Evolutionary conservation across 1,140 invertebrate species (phyloP).

Genomic region (Dendrolimus punctatus): DNA sequence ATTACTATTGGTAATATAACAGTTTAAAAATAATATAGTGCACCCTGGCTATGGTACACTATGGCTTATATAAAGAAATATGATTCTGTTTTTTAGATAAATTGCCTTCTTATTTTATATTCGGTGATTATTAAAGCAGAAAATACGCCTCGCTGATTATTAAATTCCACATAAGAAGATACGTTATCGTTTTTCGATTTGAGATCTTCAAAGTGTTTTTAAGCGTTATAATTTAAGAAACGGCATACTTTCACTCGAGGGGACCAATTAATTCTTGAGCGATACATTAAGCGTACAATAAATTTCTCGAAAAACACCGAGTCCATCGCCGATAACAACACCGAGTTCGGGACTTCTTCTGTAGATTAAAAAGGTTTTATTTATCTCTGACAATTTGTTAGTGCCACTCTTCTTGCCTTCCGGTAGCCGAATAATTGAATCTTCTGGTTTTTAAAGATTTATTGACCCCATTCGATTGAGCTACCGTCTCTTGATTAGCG

Average conservation of each 20-base stretch:
- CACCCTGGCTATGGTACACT: no score
- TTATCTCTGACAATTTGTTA: slow-evolving; percentile 70
- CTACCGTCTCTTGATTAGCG: slow-evolving; percentile 62
- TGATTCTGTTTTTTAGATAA: no score
- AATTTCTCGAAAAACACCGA: slow-evolving; percentile 48
- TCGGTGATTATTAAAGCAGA: no score
- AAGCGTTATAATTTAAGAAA: slow-evolving; percentile 42
- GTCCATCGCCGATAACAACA: slow-evolving; percentile 32
- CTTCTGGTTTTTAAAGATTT: slow-evolving; percentile 66
- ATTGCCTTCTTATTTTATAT: no score
- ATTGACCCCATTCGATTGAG: slow-evolving; percentile 46
- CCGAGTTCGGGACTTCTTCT: slow-evolving; percentile 43
- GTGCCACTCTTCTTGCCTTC: slow-evolving; percentile 58
- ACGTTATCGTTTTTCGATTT: slow-evolving; percentile 25
- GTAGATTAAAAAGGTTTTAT: slow-evolving; percentile 59
- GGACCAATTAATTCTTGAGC: slow-evolving; percentile 54
- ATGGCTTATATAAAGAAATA: no score
- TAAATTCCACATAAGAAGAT: slow-evolving; percentile 6
- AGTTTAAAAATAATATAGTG: no score
- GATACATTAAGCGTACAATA: slow-evolving; percentile 56
- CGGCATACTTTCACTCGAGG: slow-evolving; percentile 44
- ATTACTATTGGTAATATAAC: no score
- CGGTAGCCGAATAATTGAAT: slow-evolving; percentile 68
- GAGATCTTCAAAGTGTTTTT: slow-evolving; percentile 34
- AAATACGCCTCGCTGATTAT: neutral